A percentile compares a stretch with the other conserved stretches of the same genome.
phyloP scores from a whole-genome alignment of 2,888 invertebrate genomes.

The Sarcophaga variegata region DNA sequence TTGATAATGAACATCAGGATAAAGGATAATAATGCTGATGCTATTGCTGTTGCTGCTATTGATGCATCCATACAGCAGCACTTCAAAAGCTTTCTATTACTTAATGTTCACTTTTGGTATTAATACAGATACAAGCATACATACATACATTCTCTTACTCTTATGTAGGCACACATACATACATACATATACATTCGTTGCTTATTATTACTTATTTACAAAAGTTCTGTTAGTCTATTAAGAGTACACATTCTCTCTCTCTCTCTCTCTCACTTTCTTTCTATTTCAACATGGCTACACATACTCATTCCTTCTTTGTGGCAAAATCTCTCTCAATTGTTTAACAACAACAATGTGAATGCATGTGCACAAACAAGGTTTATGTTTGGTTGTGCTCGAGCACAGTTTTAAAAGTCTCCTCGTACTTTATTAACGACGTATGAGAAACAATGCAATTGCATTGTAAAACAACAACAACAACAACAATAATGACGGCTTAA shows the following conservation, averaged over 20 bases:
- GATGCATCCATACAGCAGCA: neutral
- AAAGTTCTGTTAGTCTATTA: neutral
- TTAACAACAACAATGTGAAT: neutral
- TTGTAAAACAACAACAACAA: neutral
- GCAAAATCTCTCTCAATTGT: neutral
- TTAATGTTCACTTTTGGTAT: conserved; percentile 7
- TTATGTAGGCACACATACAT: too few species aligned
- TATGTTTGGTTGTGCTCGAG: neutral
- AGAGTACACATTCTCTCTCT: neutral
- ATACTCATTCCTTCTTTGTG: neutral
- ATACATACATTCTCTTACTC: too few species aligned
- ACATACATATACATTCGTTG: neutral
- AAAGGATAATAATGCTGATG: neutral
- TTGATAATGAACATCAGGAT: neutral
- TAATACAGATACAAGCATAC: neutral
- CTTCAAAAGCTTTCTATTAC: conserved; percentile 15
- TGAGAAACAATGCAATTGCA: neutral
- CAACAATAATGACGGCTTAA: neutral
- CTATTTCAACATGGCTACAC: neutral
- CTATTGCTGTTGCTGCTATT: conserved; percentile 2
- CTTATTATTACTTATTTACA: neutral
- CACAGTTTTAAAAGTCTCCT: neutral
- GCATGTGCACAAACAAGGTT: neutral
- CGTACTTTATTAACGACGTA: neutral
- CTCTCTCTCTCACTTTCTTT: too few species aligned